These are phyloP conservation scores for Deilephila elpenor DNA, from an alignment of 2,888 invertebrate genomes.

Conservation along the genomic window DNA sequence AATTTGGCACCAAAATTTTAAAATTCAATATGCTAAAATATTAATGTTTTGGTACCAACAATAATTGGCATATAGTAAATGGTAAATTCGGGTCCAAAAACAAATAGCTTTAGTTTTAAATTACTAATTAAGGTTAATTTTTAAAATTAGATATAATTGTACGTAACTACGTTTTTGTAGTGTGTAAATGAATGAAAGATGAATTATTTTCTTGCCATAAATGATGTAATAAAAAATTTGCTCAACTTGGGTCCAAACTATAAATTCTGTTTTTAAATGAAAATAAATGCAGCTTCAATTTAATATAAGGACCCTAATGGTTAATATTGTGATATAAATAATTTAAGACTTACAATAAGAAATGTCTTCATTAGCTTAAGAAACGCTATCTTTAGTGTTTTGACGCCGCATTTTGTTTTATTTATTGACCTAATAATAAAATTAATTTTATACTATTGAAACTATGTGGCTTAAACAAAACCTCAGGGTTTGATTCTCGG, in stretches of 20 bases:
- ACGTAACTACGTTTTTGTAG: conserved; percentile 22
- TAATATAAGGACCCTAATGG: neutral
- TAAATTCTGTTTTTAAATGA: neutral
- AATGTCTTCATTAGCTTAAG: neutral
- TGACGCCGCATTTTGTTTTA: neutral
- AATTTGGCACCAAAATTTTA: neutral
- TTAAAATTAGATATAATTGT: conserved; percentile 15
- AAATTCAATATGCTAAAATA: neutral
- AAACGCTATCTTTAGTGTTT: neutral
- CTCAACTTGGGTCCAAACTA: neutral
- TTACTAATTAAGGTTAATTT: neutral
- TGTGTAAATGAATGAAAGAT: conserved; percentile 16
- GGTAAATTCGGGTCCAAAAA: conserved; percentile 6
- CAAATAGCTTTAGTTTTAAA: neutral
- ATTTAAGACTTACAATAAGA: neutral
- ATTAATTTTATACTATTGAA: neutral
- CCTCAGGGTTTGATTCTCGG: neutral
- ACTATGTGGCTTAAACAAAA: neutral
- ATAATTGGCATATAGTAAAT: neutral
- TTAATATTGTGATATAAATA: conserved; percentile 8
- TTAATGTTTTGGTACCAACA: neutral
- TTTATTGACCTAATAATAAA: too few relatives aligned
- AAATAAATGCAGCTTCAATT: neutral
- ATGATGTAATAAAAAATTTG: neutral
- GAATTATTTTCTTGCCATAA: conserved; percentile 35